phyloP scores from a whole-genome alignment of 2,888 invertebrate genomes.

The Syritta pipiens region DNA sequence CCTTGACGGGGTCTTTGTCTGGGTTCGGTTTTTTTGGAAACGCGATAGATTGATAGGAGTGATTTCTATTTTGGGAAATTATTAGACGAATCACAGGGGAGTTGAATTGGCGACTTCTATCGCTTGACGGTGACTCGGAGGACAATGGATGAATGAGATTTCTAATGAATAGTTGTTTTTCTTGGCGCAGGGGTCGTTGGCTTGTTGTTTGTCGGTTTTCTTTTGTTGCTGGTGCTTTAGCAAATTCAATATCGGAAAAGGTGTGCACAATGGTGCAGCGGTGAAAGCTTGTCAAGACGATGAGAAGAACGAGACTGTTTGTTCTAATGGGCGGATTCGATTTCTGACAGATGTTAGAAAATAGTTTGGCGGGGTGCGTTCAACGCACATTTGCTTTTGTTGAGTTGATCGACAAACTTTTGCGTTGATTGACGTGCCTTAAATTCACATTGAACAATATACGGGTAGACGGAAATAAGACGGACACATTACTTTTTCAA shows the following conservation, averaged over 20 bases:
- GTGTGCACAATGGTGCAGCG: constrained; percentile 4
- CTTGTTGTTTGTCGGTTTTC: constrained; percentile 23
- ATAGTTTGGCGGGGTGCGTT: no score
- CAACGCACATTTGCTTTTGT: no score
- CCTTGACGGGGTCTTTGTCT: constrained; percentile 46
- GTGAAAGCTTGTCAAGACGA: no score
- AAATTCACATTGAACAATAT: no score
- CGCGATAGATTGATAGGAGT: constrained; percentile 48
- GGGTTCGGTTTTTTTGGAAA: constrained; percentile 30
- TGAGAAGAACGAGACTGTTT: no score
- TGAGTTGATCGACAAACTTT: no score
- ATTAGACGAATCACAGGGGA: constrained; percentile 49
- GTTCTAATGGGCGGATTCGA: no score
- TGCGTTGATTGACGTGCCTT: no score
- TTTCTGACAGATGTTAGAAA: no score
- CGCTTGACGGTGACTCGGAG: constrained; percentile 6
- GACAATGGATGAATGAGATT: constrained; percentile 33
- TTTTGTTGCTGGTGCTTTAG: constrained; percentile 22
- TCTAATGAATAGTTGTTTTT: constrained; percentile 25
- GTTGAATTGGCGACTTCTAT: constrained; percentile 35
- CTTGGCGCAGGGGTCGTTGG: constrained; percentile 8
- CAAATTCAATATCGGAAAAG: not conserved
- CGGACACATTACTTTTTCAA: no score
- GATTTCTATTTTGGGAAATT: constrained; percentile 58
- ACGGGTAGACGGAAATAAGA: no score